Evolutionary conservation across 2,797 vertebrate genomes (phyloP).

Genomic region (Megalops cyprinoides): DNA sequence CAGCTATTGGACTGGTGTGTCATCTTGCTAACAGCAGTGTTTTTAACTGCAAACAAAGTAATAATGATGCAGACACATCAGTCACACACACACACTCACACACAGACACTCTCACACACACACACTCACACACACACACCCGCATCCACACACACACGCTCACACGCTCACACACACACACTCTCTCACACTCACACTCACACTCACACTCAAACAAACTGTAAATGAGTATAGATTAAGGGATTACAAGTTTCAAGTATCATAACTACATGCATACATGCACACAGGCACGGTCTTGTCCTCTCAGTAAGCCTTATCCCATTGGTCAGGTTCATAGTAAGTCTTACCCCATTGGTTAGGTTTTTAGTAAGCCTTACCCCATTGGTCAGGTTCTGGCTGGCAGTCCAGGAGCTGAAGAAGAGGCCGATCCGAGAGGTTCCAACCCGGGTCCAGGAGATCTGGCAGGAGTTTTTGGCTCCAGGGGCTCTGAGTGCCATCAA

Average conservation of each 20-base stretch:
- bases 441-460: slow-evolving; percentile 91
- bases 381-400: slow-evolving; percentile 89
- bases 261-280: not conserved
- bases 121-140: not conserved
- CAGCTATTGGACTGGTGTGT: too few species aligned
- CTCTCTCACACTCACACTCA: not conserved
- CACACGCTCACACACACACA: not conserved
- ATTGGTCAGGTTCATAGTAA: slow-evolving; percentile 85
- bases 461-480: slow-evolving; percentile 93
- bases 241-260: too few species aligned
- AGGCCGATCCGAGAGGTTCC: slow-evolving; percentile 92
- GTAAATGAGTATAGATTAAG: too few species aligned
- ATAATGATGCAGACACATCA: too few species aligned
- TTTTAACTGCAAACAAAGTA: too few species aligned
- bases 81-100: not conserved
- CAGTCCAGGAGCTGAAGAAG: slow-evolving; percentile 94
- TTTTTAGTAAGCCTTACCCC: slow-evolving; percentile 15
- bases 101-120: not conserved
- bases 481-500: slow-evolving; percentile 97
- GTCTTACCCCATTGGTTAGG: too few species aligned
- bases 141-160: not conserved
- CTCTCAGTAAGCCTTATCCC: slow-evolving; percentile 15
- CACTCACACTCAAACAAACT: too few species aligned
- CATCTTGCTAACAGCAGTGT: too few species aligned
- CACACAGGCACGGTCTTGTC: not conserved